These are phyloP conservation scores for Acleris literana DNA, from an alignment of 2,888 invertebrate genomes.

Conservation along the genomic window DNA sequence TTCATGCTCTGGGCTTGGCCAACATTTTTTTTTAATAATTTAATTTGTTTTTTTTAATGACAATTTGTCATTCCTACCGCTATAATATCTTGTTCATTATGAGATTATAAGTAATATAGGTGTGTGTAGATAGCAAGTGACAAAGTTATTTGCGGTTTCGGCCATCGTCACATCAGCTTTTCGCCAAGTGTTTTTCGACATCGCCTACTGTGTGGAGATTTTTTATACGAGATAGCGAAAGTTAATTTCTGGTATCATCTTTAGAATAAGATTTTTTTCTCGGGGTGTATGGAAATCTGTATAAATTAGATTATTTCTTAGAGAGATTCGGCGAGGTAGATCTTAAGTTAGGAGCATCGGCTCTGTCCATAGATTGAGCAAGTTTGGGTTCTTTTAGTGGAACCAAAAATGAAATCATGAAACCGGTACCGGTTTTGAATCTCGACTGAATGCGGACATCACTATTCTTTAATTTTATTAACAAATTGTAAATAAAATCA, in stretches of 20 bases:
- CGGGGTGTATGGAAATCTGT: slow-evolving; percentile 79
- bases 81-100: not conserved
- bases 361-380: slow-evolving; percentile 66
- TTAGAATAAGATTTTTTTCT: slow-evolving; percentile 65
- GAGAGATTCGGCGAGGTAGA: slow-evolving; percentile 68
- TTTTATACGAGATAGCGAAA: slow-evolving; percentile 28
- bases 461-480: slow-evolving; percentile 41
- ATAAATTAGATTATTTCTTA: slow-evolving; percentile 77
- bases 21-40: no score
- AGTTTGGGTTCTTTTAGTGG: slow-evolving; percentile 68
- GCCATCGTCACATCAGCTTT: not conserved
- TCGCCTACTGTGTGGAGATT: slow-evolving; percentile 19
- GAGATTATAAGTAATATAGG: not conserved
- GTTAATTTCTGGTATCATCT: slow-evolving; percentile 57
- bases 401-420: slow-evolving; percentile 35
- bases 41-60: no score
- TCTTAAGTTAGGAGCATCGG: slow-evolving; percentile 60
- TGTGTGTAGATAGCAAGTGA: no score
- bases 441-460: slow-evolving; percentile 56
- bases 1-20: no score
- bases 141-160: slow-evolving; percentile 6
- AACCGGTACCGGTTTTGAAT: slow-evolving; percentile 53
- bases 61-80: no score
- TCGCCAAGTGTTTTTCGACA: slow-evolving; percentile 16
- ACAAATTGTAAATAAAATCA: slow-evolving; percentile 70